A percentile compares a stretch with the other conserved stretches of the same genome.
phyloP scores from a whole-genome alignment of 2,797 vertebrate genomes.

The Morus bassanus region DNA sequence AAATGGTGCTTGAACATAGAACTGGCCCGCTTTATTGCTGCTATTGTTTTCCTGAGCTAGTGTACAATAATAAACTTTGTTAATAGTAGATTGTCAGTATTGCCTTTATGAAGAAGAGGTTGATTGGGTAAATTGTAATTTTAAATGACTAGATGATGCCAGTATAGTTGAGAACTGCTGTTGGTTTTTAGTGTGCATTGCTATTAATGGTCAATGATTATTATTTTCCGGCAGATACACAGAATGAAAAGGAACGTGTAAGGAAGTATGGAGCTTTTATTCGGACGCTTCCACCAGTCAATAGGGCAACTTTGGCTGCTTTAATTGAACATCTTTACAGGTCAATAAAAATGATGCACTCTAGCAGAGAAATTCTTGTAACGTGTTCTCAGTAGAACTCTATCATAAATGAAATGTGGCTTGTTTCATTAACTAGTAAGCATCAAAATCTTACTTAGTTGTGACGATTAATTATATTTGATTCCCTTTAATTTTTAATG shows the following conservation, averaged over 20 bases:
- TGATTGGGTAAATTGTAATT: neutral
- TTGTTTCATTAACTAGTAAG: neutral
- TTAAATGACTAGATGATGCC: neutral
- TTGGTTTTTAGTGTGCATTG: neutral
- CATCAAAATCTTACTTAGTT: neutral
- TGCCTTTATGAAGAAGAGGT: neutral
- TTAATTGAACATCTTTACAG: slow-evolving; percentile 94
- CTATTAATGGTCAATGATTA: neutral
- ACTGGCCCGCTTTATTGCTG: neutral
- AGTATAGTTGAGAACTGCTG: neutral
- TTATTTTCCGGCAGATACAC: slow-evolving; percentile 76
- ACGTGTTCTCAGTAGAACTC: neutral
- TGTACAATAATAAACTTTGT: neutral
- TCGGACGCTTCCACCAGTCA: slow-evolving; percentile 83
- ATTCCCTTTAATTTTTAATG: neutral
- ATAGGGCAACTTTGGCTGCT: slow-evolving; percentile 87
- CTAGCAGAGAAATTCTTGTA: neutral
- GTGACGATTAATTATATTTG: neutral
- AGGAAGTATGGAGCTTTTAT: slow-evolving; percentile 90
- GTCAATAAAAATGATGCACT: slow-evolving; percentile 68
- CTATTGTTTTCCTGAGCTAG: neutral
- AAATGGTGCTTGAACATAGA: neutral
- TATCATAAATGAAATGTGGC: neutral
- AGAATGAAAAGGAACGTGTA: slow-evolving; percentile 82
- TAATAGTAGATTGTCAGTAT: neutral